Evolutionary conservation across 2,113 vertebrate species (phyloP).

Genomic region (Onychostoma macrolepis): DNA sequence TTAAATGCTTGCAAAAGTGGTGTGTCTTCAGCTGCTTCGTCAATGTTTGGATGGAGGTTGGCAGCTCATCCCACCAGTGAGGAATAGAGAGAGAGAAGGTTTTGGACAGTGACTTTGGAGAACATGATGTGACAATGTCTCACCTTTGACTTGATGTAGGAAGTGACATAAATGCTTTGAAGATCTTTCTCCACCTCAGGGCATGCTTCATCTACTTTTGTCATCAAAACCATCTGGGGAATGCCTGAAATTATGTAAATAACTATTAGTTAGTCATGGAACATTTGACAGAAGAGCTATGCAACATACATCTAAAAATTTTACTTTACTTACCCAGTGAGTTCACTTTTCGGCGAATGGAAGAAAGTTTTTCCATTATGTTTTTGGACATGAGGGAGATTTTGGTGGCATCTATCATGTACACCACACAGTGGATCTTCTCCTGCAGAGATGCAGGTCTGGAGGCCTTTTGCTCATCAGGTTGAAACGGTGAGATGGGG

Average conservation of each 20-base stretch:
- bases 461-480: background rate
- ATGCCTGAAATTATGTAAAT: conserved; percentile 64
- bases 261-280: no score
- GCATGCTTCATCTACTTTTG: conserved; percentile 72
- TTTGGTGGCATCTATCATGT: no score
- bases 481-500: background rate
- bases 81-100: no score
- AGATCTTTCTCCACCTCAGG: conserved; percentile 60
- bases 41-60: no score
- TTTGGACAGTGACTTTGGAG: no score
- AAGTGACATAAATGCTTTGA: conserved; percentile 61
- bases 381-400: conserved; percentile 68
- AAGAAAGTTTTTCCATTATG: conserved; percentile 69
- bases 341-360: conserved; percentile 69
- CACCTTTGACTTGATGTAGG: conserved; percentile 67
- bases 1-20: no score
- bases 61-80: no score
- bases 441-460: conserved; percentile 42
- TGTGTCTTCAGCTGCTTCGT: no score
- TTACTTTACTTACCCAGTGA: conserved; percentile 58
- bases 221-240: conserved; percentile 70
- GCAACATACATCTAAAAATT: no score
- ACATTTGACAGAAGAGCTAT: no score
- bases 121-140: no score
- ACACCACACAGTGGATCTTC: conserved; percentile 65